Evolutionary conservation across 2,888 invertebrate genomes (phyloP).

Genomic region (Psococerastis gibbosa): DNA sequence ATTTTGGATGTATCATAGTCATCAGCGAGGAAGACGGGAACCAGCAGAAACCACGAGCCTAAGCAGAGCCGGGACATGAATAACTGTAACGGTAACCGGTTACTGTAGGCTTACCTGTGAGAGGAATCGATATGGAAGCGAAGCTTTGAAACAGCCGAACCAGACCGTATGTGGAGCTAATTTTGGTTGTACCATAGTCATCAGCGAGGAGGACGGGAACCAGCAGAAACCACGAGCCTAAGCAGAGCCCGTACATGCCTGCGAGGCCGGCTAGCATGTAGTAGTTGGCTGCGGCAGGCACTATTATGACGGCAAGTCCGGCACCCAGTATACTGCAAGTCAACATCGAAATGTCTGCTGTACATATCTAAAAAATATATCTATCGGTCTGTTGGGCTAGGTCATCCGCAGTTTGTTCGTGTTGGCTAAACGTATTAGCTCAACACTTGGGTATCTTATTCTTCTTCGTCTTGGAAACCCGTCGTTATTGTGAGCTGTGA

Average conservation of each 20-base stretch:
- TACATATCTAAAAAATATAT: too few species aligned
- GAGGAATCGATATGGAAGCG: conserved; percentile 50
- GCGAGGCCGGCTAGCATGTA: conserved; percentile 44
- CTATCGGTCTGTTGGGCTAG: too few species aligned
- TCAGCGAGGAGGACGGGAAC: conserved; percentile 55
- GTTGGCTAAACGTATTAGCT: too few species aligned
- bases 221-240: conserved; percentile 57
- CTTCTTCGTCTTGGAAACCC: too few species aligned
- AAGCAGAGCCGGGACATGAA: conserved; percentile 49
- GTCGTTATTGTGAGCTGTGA: too few species aligned
- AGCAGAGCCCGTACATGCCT: conserved; percentile 47
- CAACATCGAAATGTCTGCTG: too few species aligned
- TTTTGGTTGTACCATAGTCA: conserved; percentile 51
- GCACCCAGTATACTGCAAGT: conserved; percentile 43
- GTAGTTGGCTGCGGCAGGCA: conserved; percentile 45
- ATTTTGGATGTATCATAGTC: conserved; percentile 57
- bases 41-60: conserved; percentile 57
- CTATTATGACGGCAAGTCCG: conserved; percentile 43
- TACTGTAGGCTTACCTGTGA: conserved; percentile 41
- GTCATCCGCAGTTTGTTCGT: too few species aligned
- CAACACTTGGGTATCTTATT: too few species aligned
- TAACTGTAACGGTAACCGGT: too few species aligned
- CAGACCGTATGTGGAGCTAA: conserved; percentile 55
- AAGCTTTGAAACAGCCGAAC: conserved; percentile 59
- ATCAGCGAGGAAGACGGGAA: conserved; percentile 52